phyloP scores from a whole-genome alignment of 1,140 invertebrate species.

The Zaprionus lachaisei region DNA sequence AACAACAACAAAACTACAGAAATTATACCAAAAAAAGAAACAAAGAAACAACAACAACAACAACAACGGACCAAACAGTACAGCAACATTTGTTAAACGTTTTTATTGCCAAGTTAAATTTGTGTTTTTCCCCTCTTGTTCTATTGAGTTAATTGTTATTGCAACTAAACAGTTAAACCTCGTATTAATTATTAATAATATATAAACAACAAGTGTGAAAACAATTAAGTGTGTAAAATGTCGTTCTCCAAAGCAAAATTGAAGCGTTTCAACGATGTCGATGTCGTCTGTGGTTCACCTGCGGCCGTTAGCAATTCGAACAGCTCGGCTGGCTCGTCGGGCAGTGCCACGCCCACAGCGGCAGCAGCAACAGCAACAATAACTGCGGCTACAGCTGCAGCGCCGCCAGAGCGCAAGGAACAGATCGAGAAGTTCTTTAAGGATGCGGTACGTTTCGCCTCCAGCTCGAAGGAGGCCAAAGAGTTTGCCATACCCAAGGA shows the following conservation, averaged over 20 bases:
- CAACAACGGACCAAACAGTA: constrained; percentile 57
- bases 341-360: constrained; percentile 64
- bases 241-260: constrained; percentile 84
- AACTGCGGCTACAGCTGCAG: background rate
- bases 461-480: constrained; percentile 78
- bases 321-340: constrained; percentile 62
- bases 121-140: constrained; percentile 61
- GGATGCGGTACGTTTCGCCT: constrained; percentile 76
- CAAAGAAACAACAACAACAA: constrained; percentile 25
- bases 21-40: constrained; percentile 3
- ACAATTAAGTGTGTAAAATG: constrained; percentile 39
- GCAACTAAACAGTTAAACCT: constrained; percentile 54
- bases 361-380: constrained; percentile 9
- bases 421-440: constrained; percentile 84
- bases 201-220: constrained; percentile 8
- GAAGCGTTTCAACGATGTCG: constrained; percentile 83
- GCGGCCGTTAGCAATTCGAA: constrained; percentile 50
- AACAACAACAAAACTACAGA: constrained; percentile 41
- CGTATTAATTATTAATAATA: constrained; percentile 30
- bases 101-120: constrained; percentile 37
- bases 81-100: constrained; percentile 63
- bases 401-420: constrained; percentile 75
- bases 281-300: constrained; percentile 74
- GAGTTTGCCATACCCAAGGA: constrained; percentile 83
- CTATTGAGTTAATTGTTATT: constrained; percentile 68